phyloP scores from a whole-genome alignment of 2,888 invertebrate species.

The Sminthurinus aureus region DNA sequence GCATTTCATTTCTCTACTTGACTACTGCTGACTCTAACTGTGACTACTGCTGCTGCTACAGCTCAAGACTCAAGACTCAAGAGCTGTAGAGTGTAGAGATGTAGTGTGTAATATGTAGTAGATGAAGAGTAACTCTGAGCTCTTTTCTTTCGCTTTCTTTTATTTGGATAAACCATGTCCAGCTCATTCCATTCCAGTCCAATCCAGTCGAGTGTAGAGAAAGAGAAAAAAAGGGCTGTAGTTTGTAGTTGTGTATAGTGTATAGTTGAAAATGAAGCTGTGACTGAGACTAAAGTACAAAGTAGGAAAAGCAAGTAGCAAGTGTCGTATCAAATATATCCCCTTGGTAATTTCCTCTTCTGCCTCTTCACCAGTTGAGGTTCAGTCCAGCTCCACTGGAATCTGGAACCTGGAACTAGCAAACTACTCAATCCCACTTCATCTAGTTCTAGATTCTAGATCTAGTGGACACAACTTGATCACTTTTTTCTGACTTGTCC shows the following conservation, averaged over 20 bases:
- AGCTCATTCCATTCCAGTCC: background rate
- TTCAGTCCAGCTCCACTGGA: too few relatives aligned
- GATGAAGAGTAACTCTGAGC: background rate
- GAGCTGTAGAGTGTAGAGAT: background rate
- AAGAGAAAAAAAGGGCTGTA: background rate
- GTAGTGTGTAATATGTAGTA: background rate
- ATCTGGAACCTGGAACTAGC: too few relatives aligned
- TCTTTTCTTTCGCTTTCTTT: background rate
- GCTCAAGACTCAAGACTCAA: too few relatives aligned
- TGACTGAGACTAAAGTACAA: background rate
- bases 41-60: too few relatives aligned
- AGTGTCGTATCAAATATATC: slow-evolving; percentile 45
- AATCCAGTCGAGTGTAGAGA: background rate
- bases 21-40: slow-evolving; percentile 27
- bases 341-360: slow-evolving; percentile 43
- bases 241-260: background rate
- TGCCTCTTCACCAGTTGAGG: slow-evolving; percentile 28
- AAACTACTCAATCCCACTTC: slow-evolving; percentile 40
- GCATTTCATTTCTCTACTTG: slow-evolving; percentile 42
- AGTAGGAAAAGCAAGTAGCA: slow-evolving; percentile 26
- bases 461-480: too few relatives aligned
- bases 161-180: background rate
- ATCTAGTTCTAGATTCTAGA: slow-evolving; percentile 32
- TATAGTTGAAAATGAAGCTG: background rate
- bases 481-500: too few relatives aligned